Base-by-base conservation (phyloP, 2,888 invertebrate genomes). In the Noctua fimbriata region DNA sequence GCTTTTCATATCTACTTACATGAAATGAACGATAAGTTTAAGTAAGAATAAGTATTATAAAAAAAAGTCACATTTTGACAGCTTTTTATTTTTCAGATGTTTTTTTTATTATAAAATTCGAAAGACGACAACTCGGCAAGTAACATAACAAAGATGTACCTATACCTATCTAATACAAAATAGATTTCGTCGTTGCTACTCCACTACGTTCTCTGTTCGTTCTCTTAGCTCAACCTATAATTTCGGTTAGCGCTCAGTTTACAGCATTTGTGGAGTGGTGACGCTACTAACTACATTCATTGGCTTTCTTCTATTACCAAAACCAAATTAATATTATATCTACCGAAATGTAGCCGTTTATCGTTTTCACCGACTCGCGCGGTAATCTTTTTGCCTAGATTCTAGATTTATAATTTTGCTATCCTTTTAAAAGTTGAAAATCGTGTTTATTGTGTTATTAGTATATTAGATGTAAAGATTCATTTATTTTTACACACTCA, bases 291-390 rank as follows among this genome's bases (percentile, higher is more conserved):
- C 87, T 92, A 94, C 94, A 95, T 94, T 93, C 89, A 92, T 91
- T 89, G 88, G 91, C 92, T 95, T 94, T 94, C 93, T 93, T 92
- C 89, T 88, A 89, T 88, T 84, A 89, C 90, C 86, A 89, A 91
- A 91, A 92, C 91, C 92, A 93, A 89, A 89, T 87, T 89, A 91
- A 88, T 82, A 85, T 79, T 84, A 79, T 92, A 89, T 90, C 90
- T 90, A 93, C 89, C 92, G 97, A 96, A 92, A 97, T 97, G 97
- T 97, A 97, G 97, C 95, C 96, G 88, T 89, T 94, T 94, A 76
- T 88, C 85, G 91, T 88, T 87, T 89, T 75, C 86, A 91, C 96
- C 96, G 96, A 96, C 96, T 94, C 87, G 95, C 89, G 96, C 96
- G 96, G 97, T 96, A 93, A 90, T 90, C 81, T 84, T 76, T 89